Conservation (phyloP, 2,113 vertebrate species). For the Oreochromis tanganicae region DNA sequence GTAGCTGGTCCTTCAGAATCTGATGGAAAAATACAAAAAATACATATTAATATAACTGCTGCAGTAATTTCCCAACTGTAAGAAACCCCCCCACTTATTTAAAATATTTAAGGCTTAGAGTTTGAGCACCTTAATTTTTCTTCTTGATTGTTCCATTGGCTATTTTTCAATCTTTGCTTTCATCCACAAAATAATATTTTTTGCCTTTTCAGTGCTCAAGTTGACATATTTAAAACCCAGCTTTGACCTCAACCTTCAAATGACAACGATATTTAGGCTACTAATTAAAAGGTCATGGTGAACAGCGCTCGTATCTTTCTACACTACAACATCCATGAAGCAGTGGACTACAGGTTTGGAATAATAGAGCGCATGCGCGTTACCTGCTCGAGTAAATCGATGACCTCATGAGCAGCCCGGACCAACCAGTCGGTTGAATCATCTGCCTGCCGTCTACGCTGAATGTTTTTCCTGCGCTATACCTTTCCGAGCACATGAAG, state of each 20-base stretch:
- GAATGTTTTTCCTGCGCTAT: background rate
- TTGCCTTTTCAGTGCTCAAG: too few species aligned
- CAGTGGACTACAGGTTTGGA: background rate
- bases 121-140: background rate
- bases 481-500: background rate
- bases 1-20: background rate
- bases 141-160: background rate
- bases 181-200: background rate
- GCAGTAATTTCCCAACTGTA: background rate
- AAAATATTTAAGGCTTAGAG: background rate
- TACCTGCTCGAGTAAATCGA: background rate
- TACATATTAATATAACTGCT: background rate
- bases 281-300: background rate
- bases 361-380: slow-evolving; percentile 32
- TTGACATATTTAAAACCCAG: background rate
- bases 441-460: background rate
- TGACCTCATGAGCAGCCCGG: slow-evolving; percentile 44
- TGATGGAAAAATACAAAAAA: background rate
- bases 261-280: background rate
- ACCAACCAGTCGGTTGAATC: slow-evolving; percentile 42
- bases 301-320: background rate
- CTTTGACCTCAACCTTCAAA: background rate
- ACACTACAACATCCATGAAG: slow-evolving; percentile 23
- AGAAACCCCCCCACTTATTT: background rate
- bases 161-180: background rate